These are phyloP conservation scores for Xestobium rufovillosum DNA, from an alignment of 2,888 invertebrate genomes.

Conservation along the genomic window DNA sequence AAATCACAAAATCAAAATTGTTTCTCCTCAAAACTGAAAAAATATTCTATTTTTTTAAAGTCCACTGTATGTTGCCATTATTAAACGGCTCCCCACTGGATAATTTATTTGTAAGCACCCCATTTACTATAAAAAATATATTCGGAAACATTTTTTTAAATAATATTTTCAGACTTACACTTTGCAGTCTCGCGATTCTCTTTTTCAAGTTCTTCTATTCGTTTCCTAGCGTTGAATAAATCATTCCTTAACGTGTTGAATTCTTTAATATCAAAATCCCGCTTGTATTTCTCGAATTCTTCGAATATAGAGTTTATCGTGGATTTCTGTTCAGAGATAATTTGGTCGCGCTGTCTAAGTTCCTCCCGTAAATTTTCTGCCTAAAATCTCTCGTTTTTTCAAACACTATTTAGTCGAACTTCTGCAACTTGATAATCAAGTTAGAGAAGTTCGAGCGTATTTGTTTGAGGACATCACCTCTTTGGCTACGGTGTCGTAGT, in stretches of 20 bases:
- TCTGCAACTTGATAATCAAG: constrained; percentile 21
- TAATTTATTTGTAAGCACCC: too few relatives aligned
- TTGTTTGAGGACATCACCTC: too few relatives aligned
- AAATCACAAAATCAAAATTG: too few relatives aligned
- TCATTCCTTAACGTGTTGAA: constrained; percentile 30
- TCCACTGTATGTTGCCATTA: too few relatives aligned
- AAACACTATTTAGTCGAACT: constrained; percentile 13
- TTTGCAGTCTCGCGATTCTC: constrained; percentile 35
- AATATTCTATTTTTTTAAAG: too few relatives aligned
- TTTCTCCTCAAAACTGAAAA: too few relatives aligned
- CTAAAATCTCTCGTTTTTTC: constrained; percentile 17
- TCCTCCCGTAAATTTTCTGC: constrained; percentile 25
- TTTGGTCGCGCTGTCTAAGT: constrained; percentile 22
- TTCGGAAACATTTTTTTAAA: too few relatives aligned
- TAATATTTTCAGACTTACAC: too few relatives aligned
- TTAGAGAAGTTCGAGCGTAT: constrained; percentile 4
- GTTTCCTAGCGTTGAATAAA: constrained; percentile 26
- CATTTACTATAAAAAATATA: too few relatives aligned
- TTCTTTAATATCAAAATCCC: constrained; percentile 30
- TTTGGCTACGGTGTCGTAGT: constrained; percentile 35
- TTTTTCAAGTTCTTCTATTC: constrained; percentile 34
- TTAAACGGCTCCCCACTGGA: too few relatives aligned
- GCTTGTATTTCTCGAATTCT: constrained; percentile 34
- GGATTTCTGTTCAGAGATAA: constrained; percentile 28
- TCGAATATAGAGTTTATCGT: constrained; percentile 27